These are phyloP conservation scores for Deilephila elpenor DNA, from an alignment of 2,888 invertebrate genomes.

Conservation along the genomic window DNA sequence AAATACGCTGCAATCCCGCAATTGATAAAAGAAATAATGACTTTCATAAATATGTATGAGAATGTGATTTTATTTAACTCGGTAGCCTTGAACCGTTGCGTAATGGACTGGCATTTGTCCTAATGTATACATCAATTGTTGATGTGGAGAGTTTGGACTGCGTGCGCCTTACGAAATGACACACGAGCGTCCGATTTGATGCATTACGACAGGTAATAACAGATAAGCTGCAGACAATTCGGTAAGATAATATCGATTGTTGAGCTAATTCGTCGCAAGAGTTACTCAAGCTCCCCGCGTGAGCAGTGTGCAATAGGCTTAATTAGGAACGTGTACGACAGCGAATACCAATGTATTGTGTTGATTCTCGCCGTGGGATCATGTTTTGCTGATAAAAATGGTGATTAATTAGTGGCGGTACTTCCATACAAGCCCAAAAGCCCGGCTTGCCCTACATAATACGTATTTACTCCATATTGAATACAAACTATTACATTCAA, in stretches of 20 bases:
- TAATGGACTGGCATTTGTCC: slow-evolving; percentile 66
- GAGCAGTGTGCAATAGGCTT: slow-evolving; percentile 18
- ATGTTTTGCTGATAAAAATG: slow-evolving; percentile 38
- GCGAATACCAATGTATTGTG: slow-evolving; percentile 29
- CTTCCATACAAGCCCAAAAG: too few species aligned
- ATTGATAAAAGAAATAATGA: slow-evolving; percentile 25
- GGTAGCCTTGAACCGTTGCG: slow-evolving; percentile 77
- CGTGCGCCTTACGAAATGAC: slow-evolving; percentile 57
- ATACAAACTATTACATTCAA: too few species aligned
- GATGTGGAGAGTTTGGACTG: slow-evolving; percentile 43
- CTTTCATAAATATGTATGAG: slow-evolving; percentile 34
- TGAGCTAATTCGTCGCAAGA: slow-evolving; percentile 49
- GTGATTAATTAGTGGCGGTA: too few species aligned
- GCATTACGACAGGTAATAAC: slow-evolving; percentile 47
- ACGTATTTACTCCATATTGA: too few species aligned
- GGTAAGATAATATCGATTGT: slow-evolving; percentile 59
- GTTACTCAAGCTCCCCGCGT: slow-evolving; percentile 27
- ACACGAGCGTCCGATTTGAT: slow-evolving; percentile 44
- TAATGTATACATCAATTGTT: slow-evolving; percentile 54
- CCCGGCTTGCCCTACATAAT: too few species aligned
- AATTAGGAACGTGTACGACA: slow-evolving; percentile 24
- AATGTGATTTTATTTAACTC: slow-evolving; percentile 34
- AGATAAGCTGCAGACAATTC: slow-evolving; percentile 48
- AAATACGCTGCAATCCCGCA: slow-evolving; percentile 36
- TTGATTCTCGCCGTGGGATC: slow-evolving; percentile 36